phyloP scores from a whole-genome alignment of 2,113 vertebrate genomes.

The Stegostoma tigrinum region DNA sequence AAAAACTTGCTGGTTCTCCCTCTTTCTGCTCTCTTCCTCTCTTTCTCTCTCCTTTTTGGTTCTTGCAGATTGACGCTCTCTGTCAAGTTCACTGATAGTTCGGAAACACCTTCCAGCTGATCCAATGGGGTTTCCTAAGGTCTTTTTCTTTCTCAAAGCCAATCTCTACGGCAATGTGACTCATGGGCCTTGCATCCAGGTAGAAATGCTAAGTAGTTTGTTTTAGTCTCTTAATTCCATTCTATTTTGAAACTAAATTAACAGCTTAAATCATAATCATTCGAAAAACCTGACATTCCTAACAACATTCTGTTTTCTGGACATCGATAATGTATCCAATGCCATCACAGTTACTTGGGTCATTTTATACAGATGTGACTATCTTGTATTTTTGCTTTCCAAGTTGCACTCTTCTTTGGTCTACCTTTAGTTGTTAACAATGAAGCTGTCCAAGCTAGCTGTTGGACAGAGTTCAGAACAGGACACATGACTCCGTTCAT shows the following conservation, averaged over 20 bases:
- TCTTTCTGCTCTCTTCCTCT: too few relatives aligned
- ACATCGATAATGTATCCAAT: background rate
- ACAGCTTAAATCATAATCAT: background rate
- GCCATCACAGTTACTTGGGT: background rate
- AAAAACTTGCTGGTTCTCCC: background rate
- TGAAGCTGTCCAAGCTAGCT: background rate
- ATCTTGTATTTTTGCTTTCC: background rate
- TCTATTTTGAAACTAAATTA: background rate
- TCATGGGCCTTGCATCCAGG: background rate
- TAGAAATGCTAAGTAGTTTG: too few relatives aligned
- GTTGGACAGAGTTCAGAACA: background rate
- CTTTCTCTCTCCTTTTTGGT: background rate
- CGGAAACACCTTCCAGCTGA: background rate
- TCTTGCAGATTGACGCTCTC: background rate
- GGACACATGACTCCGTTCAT: background rate
- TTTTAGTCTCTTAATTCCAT: background rate
- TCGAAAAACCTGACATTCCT: background rate
- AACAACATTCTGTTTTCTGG: background rate
- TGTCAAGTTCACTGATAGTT: background rate
- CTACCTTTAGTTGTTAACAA: background rate
- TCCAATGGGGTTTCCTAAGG: background rate
- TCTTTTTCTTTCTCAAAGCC: background rate
- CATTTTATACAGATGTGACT: background rate
- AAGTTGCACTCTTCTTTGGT: background rate
- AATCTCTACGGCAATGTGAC: background rate